These are phyloP conservation scores for Dynastes grantii DNA, from an alignment of 2,888 invertebrate genomes.

Conservation along the genomic window DNA sequence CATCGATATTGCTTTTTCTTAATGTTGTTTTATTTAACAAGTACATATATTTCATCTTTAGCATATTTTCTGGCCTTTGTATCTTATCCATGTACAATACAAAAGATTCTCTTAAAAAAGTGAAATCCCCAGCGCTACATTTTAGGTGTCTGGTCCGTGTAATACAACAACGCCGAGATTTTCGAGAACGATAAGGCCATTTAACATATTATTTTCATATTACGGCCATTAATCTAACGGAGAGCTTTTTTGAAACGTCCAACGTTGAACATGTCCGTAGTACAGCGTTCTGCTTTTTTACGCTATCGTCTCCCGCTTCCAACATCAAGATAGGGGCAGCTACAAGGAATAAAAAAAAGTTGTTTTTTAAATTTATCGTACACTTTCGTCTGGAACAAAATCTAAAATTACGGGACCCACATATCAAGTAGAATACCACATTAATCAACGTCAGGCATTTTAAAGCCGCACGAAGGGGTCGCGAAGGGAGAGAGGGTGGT, in stretches of 20 bases:
- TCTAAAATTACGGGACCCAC: slow-evolving; percentile 57
- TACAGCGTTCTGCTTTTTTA: slow-evolving; percentile 34
- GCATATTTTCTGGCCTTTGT: not conserved
- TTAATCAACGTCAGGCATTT: slow-evolving; percentile 54
- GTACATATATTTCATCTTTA: too few relatives aligned
- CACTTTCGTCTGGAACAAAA: slow-evolving; percentile 49
- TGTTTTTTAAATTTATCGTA: slow-evolving; percentile 49
- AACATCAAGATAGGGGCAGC: slow-evolving; percentile 42
- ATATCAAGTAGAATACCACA: slow-evolving; percentile 56
- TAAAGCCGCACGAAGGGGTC: slow-evolving; percentile 29
- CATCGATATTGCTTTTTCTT: too few relatives aligned
- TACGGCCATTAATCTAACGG: slow-evolving; percentile 44
- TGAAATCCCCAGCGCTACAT: slow-evolving; percentile 2
- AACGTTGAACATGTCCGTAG: slow-evolving; percentile 30
- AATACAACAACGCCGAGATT: slow-evolving; percentile 31
- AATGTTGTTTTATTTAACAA: too few relatives aligned
- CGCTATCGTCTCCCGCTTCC: slow-evolving; percentile 21
- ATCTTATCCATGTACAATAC: not conserved
- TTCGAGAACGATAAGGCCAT: slow-evolving; percentile 32
- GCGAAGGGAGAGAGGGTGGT: not conserved
- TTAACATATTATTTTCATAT: slow-evolving; percentile 47
- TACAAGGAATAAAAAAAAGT: slow-evolving; percentile 44
- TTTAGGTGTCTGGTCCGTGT: slow-evolving; percentile 24
- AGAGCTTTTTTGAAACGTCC: slow-evolving; percentile 26
- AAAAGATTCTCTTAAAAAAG: slow-evolving; percentile 6